These are phyloP conservation scores for Elanus axillaris DNA, from an alignment of 2,113 vertebrate species.

Conservation along the genomic window DNA sequence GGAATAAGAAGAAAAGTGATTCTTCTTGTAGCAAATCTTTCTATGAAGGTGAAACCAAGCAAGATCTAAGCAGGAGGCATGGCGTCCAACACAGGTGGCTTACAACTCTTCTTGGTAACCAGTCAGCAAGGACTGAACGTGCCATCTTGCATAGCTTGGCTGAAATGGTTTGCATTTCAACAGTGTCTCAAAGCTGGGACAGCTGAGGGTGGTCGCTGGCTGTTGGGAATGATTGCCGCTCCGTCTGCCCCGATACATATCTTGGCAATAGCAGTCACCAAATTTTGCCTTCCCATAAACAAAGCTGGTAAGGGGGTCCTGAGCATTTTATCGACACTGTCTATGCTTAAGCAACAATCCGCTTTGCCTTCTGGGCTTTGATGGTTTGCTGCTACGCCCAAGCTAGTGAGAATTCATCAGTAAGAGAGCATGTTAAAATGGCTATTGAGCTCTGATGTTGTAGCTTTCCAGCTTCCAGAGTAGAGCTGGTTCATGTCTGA, in stretches of 20 bases:
- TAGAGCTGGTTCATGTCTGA: neutral
- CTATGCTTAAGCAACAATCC: no score
- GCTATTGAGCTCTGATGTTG: neutral
- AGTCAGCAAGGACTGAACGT: neutral
- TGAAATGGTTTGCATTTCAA: neutral
- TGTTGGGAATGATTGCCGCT: neutral
- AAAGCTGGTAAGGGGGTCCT: neutral
- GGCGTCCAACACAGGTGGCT: no score
- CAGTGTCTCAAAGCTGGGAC: neutral
- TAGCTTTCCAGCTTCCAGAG: neutral
- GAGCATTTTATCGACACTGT: neutral
- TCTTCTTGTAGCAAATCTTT: neutral
- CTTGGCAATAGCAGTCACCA: no score
- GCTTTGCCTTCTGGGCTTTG: neutral
- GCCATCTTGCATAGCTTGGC: neutral
- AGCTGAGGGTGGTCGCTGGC: neutral
- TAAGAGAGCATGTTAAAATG: neutral
- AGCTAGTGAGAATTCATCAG: neutral
- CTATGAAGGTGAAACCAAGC: neutral
- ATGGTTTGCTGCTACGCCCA: neutral
- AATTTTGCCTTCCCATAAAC: neutral
- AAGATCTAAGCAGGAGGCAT: neutral
- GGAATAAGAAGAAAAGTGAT: neutral
- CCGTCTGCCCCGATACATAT: rapidly evolving
- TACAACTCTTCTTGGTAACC: neutral